phyloP scores from a whole-genome alignment of 2,113 vertebrate species.

The Micronycteris hirsuta region DNA sequence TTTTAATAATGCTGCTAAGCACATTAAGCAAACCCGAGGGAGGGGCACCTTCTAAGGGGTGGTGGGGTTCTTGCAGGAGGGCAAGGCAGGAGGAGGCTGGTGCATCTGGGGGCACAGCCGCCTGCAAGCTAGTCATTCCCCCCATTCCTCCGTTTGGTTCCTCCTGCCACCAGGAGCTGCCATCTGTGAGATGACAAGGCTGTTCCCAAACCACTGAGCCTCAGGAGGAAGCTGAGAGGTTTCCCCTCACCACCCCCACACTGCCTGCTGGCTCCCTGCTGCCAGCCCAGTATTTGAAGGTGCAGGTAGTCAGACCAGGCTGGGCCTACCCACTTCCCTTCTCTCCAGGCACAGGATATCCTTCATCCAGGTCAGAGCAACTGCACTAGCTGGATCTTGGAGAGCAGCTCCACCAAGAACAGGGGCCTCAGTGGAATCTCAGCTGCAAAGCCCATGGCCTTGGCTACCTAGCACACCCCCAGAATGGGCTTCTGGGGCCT shows the following conservation, averaged over 20 bases:
- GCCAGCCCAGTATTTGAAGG: not conserved
- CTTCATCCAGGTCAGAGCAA: not conserved
- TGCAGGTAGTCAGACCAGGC: not conserved
- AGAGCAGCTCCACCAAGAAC: not conserved
- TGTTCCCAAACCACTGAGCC: not conserved
- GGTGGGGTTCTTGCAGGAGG: not conserved
- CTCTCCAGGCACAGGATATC: not conserved
- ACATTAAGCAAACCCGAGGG: not conserved
- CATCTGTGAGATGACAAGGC: not conserved
- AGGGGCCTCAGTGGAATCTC: not conserved
- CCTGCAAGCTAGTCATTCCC: not conserved
- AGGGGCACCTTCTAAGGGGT: not conserved
- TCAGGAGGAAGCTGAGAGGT: not conserved
- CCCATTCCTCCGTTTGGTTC: not conserved
- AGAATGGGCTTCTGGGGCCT: not conserved
- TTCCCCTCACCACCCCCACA: not conserved
- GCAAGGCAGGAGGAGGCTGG: not conserved
- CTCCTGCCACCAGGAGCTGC: not conserved
- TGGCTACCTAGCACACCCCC: not conserved
- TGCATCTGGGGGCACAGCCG: not conserved
- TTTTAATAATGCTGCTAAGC: not conserved
- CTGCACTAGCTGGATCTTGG: not conserved
- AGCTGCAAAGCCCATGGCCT: not conserved
- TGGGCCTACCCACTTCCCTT: fast-evolving
- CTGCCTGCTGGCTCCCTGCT: not conserved